A percentile compares a stretch with the other conserved stretches of the same genome.
phyloP scores from a whole-genome alignment of 2,888 invertebrate genomes.

The Octodonta nipae region DNA sequence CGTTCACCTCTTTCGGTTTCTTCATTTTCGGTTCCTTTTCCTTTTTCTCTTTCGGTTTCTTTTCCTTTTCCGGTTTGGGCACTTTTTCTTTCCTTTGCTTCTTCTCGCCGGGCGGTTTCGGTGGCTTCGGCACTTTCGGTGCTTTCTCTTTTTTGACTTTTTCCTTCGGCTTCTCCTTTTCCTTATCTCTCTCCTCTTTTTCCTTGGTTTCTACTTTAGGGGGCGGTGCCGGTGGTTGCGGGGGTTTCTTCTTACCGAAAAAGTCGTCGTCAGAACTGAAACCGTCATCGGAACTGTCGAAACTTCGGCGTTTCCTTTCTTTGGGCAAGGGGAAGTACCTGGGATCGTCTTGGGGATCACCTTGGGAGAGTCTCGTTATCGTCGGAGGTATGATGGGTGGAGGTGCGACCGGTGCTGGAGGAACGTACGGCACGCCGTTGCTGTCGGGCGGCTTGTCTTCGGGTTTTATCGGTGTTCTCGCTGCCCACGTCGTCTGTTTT shows the following conservation, averaged over 20 bases:
- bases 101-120: slow-evolving; percentile 14
- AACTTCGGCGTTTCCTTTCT: slow-evolving; percentile 52
- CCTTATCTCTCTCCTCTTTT: slow-evolving; percentile 20
- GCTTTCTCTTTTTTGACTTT: slow-evolving; percentile 14
- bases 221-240: slow-evolving; percentile 8
- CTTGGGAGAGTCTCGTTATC: slow-evolving; percentile 22
- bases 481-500: slow-evolving; percentile 35
- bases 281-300: slow-evolving; percentile 53
- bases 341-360: slow-evolving; percentile 53
- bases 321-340: slow-evolving; percentile 57
- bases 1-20: slow-evolving; percentile 35
- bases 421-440: slow-evolving; percentile 20
- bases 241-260: slow-evolving; percentile 33
- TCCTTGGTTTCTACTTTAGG: slow-evolving; percentile 32
- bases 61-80: slow-evolving; percentile 17
- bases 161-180: slow-evolving; percentile 9
- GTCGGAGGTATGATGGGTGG: slow-evolving; percentile 28
- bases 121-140: slow-evolving; percentile 9
- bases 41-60: slow-evolving; percentile 9
- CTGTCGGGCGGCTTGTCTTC: slow-evolving; percentile 16
- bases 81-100: slow-evolving; percentile 10
- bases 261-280: slow-evolving; percentile 47
- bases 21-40: slow-evolving; percentile 15
- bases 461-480: slow-evolving; percentile 41
- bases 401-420: slow-evolving; percentile 7